phyloP scores from a whole-genome alignment of 2,888 invertebrate genomes.

The Drosophila heteroneura region DNA sequence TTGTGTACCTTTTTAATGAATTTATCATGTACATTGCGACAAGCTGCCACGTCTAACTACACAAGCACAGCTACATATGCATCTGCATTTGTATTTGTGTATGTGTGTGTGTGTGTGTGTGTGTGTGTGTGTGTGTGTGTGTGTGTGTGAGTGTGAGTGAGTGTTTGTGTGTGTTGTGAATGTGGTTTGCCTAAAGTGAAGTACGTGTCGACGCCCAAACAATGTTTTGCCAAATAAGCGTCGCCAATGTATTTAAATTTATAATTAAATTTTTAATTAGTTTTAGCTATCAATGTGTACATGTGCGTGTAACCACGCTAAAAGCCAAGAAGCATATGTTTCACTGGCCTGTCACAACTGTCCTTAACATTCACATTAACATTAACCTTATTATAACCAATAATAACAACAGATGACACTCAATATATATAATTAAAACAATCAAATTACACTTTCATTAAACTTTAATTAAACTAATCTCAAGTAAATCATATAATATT shows the following conservation, averaged over 20 bases:
- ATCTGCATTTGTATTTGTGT: neutral
- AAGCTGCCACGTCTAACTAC: conserved; percentile 54
- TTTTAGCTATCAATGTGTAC: conserved; percentile 22
- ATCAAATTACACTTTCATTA: neutral
- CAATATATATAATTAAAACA: too few relatives aligned
- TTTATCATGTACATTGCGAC: conserved; percentile 74
- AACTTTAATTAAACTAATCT: neutral
- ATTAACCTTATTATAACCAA: conserved; percentile 7
- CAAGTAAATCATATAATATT: neutral
- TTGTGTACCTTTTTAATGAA: conserved; percentile 79
- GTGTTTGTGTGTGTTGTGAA: neutral
- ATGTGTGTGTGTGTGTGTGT: neutral
- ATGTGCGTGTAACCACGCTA: conserved; percentile 8
- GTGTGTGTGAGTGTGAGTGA: neutral
- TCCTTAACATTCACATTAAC: conserved; percentile 32
- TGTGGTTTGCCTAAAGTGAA: conserved; percentile 29
- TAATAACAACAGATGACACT: conserved; percentile 27
- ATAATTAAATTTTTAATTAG: conserved; percentile 71
- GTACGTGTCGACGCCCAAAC: conserved; percentile 63
- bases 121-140: neutral
- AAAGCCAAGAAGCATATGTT: conserved; percentile 56
- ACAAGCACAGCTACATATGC: neutral
- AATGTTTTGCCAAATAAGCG: conserved; percentile 69
- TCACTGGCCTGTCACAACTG: conserved; percentile 55
- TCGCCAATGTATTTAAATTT: conserved; percentile 58